Evolutionary conservation across 2,888 invertebrate species (phyloP).

Genomic region (Dascillus cervinus): DNA sequence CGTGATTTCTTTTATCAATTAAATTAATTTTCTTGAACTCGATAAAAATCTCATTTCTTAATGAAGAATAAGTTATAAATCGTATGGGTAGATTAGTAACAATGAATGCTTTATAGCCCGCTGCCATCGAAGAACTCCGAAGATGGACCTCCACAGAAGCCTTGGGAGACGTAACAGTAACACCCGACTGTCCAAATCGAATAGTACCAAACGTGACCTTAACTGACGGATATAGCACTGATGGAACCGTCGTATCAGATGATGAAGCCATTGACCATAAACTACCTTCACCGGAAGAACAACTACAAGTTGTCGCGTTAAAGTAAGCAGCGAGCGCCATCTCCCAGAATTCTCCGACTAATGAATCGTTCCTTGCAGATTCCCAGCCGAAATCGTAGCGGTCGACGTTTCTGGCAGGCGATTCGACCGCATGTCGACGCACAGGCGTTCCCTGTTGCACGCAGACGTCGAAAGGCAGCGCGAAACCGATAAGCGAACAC

Average conservation of each 20-base stretch:
- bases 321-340: constrained; percentile 51
- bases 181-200: constrained; percentile 69
- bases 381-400: constrained; percentile 79
- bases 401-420: constrained; percentile 84
- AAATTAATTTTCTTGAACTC: too few species aligned
- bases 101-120: constrained; percentile 62
- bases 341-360: neutral
- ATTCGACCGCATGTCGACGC: constrained; percentile 83
- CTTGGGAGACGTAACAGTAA: constrained; percentile 72
- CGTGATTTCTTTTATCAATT: too few species aligned
- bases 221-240: constrained; percentile 47
- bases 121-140: constrained; percentile 68
- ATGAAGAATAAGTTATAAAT: too few species aligned
- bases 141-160: constrained; percentile 81
- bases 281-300: constrained; percentile 82
- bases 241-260: constrained; percentile 46
- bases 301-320: constrained; percentile 71
- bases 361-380: constrained; percentile 47
- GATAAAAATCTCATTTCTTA: too few species aligned
- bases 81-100: too few species aligned
- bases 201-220: constrained; percentile 47
- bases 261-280: constrained; percentile 75
- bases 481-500: constrained; percentile 50
- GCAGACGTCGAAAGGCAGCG: constrained; percentile 36
- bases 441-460: constrained; percentile 71